Percentiles rank a stretch among this genome's conserved stretches.
Conservation (phyloP, 2,888 invertebrate genomes). For the Apodemia hepburni region DNA sequence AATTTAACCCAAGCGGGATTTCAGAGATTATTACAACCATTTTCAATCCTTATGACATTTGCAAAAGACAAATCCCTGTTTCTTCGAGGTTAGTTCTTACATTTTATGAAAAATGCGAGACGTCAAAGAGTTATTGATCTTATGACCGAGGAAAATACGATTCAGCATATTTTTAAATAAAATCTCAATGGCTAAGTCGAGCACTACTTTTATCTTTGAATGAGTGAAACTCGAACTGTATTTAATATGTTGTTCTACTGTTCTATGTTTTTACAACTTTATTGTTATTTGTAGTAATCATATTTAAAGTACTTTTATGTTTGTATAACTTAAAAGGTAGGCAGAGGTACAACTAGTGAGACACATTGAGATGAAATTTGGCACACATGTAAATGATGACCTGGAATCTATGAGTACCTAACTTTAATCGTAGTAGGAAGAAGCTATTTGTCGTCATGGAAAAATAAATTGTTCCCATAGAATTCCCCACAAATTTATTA, state of each 20-base stretch:
- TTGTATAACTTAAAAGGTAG: no score
- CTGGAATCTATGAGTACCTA: no score
- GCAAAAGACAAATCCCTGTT: constrained; percentile 11
- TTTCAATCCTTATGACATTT: constrained; percentile 10
- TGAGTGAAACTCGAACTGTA: not conserved
- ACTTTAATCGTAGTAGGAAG: no score
- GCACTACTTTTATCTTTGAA: not conserved
- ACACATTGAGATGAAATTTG: no score
- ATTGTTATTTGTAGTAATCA: no score
- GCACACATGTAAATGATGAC: no score
- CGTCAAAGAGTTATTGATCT: constrained; percentile 9
- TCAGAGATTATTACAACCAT: constrained; percentile 15
- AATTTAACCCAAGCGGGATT: constrained; percentile 41
- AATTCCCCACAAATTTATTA: no score
- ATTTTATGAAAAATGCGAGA: constrained; percentile 6
- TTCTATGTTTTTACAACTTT: no score
- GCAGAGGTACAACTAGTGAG: no score
- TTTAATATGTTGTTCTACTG: not conserved
- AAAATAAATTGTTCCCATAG: no score
- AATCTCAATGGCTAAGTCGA: constrained; percentile 6
- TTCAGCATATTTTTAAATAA: constrained; percentile 10
- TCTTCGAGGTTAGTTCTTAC: constrained; percentile 4
- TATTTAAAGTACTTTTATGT: no score
- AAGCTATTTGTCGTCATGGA: no score
- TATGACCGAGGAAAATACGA: constrained; percentile 1